Evolutionary conservation across 2,797 vertebrate genomes (phyloP), one percentile per base, ranked within the genome.

Genomic region (Dallia pectoralis): DNA sequence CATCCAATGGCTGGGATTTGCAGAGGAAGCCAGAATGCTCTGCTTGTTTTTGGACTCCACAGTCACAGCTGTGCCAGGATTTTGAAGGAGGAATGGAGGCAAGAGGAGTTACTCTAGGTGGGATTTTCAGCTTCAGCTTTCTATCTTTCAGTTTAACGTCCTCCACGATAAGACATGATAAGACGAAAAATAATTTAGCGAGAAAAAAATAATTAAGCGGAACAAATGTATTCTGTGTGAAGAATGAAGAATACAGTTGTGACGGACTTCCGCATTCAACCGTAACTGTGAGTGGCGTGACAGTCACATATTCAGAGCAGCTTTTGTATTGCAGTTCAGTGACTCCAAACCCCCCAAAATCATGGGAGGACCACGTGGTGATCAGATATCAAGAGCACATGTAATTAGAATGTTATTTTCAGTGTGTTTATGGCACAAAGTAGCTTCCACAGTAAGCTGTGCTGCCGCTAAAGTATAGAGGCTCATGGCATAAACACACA

Each of bases 311-410:
- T 36, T 32, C 16, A 70, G 12, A 1, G 40, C 25, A 77, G 51
- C 77, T 82, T 88, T 84, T 90, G 87, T 85, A 90, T n/a, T 87
- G 87, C 86, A 91, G 89, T 89, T 90, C 86, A 49, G 81, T 81
- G 81, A 83, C 82, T 86, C 74, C 84, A 87, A 84, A 85, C 83
- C 77, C 67, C 63, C 78, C n/a, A n/a, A 79, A 88, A 78, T 91
- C 85, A 85, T 82, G 79, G 84, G 69, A 77, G 77, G 86, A 80
- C 74, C 80, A 77, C 69, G 15, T 1, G 67, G 68, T 59, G 74
- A 77, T 84, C 74, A 81, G 76, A 85, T 78, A 75, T 81, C 74
- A 82, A 71, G 71, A 79, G 6, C 83, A 81, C 78, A 77, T 84
- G 86, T 64, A 88, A 82, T 79, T 62, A 79, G 78, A 85, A 80